Base-by-base conservation (phyloP, 1,140 invertebrate species). In the Bombus terrestris region DNA sequence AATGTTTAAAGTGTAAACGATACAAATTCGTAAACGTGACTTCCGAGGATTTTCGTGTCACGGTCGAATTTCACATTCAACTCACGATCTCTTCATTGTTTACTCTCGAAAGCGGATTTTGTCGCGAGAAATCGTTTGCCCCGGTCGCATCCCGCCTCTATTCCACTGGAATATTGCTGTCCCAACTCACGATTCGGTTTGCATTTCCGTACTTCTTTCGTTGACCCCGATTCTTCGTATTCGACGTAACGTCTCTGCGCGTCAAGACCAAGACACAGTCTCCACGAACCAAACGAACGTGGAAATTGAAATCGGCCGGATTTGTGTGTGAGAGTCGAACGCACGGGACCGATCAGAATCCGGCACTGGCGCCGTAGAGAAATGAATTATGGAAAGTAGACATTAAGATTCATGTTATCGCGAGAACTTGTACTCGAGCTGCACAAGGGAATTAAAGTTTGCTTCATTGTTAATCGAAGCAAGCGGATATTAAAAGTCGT, bases 31-130 rank as follows among this genome's bases (percentile, higher is more conserved):
- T 53, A 18, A 22, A 53, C 47, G 47, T 0, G 47, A 53, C 6
- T 28, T 32, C 10, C 25, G 39, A n/a, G 32, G 8, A 68, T 64
- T 53, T 13, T 43, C 15, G 4, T 12, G 37, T 35, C 2, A 39
- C 28, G 25, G 53, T 10, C 59, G 25, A 22, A 59, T 57, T 87
- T 80, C 64, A 35, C 76, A 88, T 87, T 83, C 86, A n/a, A 35
- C 53, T 22, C 57, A 41, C 71, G 86, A 72, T 53, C 59, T 12
- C 37, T 57, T 87, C 82, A 77, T 84, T 88, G 87, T 88, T 88
- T 87, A n/a, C 47, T 43, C n/a, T 64, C 6, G 32, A 47, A 68
- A 81, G 72, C 79, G 86, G 75, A 76, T 86, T 86, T 75, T 69
- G 47, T 69, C 68, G 85, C 37, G 57, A 35, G n/a, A 73, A 71